These are phyloP conservation scores for Brachymystax lenok DNA, from an alignment of 2,797 vertebrate genomes.

Conservation along the genomic window DNA sequence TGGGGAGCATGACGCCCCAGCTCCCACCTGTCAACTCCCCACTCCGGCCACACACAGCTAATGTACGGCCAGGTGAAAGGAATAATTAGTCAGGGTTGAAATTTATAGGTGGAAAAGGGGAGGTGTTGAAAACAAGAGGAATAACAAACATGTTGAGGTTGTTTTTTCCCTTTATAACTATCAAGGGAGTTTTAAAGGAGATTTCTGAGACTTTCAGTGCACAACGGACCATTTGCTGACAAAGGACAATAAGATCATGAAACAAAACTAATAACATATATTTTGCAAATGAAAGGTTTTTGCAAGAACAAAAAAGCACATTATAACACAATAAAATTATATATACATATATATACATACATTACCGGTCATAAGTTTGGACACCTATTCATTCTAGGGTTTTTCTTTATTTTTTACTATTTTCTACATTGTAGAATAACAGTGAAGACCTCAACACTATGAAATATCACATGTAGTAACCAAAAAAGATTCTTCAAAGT, in stretches of 20 bases:
- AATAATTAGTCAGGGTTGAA: constrained; percentile 10
- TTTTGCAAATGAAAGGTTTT: no score
- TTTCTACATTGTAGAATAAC: no score
- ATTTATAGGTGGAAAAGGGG: constrained; percentile 14
- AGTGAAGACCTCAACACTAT: no score
- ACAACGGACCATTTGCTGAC: background rate
- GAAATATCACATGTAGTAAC: no score
- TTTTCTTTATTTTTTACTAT: no score
- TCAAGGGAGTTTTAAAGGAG: background rate
- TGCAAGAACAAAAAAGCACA: no score
- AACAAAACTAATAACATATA: background rate
- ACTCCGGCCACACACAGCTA: background rate
- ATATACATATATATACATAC: no score
- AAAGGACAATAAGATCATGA: background rate
- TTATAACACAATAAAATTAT: no score
- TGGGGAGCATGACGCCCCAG: no score
- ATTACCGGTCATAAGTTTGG: no score
- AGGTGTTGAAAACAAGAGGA: constrained; percentile 20
- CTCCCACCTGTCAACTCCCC: background rate
- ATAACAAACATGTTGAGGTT: background rate
- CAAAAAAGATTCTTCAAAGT: no score
- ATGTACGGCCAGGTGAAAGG: background rate
- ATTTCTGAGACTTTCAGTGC: background rate
- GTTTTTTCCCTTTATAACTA: background rate
- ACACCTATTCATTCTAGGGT: no score